phyloP scores from a whole-genome alignment of 2,797 vertebrate genomes.

The Vireo griseus region DNA sequence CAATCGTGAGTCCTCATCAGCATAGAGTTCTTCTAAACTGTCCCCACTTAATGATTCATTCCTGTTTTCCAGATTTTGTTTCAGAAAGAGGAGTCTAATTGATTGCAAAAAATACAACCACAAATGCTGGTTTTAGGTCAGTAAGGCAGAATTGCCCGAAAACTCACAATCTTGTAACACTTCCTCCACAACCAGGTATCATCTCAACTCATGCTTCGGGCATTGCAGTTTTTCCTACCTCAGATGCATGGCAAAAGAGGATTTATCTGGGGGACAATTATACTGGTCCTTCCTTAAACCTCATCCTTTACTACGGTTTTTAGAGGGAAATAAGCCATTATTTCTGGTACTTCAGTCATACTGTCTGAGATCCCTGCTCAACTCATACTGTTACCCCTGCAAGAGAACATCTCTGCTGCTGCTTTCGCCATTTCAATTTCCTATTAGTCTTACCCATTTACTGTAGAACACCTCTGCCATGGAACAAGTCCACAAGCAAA shows the following conservation, averaged over 20 bases:
- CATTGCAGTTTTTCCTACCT: background rate
- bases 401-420: background rate
- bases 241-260: background rate
- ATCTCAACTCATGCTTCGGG: background rate
- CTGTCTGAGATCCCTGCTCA: background rate
- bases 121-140: background rate
- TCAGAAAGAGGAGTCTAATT: background rate
- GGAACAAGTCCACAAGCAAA: background rate
- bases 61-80: background rate
- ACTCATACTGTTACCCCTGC: background rate
- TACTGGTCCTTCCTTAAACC: background rate
- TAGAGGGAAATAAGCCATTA: background rate
- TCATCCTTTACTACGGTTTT: background rate
- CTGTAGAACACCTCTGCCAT: background rate
- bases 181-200: background rate
- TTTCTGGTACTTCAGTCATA: background rate
- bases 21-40: background rate
- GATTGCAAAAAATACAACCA: background rate
- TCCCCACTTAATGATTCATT: background rate
- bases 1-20: background rate
- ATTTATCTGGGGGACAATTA: background rate
- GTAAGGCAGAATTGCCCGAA: background rate
- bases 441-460: background rate
- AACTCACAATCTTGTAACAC: background rate
- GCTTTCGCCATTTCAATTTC: background rate